A percentile compares a stretch with the other conserved stretches of the same genome.
Evolutionary conservation across 2,888 invertebrate genomes (phyloP).

Genomic region (Strigamia transsilvanica): DNA sequence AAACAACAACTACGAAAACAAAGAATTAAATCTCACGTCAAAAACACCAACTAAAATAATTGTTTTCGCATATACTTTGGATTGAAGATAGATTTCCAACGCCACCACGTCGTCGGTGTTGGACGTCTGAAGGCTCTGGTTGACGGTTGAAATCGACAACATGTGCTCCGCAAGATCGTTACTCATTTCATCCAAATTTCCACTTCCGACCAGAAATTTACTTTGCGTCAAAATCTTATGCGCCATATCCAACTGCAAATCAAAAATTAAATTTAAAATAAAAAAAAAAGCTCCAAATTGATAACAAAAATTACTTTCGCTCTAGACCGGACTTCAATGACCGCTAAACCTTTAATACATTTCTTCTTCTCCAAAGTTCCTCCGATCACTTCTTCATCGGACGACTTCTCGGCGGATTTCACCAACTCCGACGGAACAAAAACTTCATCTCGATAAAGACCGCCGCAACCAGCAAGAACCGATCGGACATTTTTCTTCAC

Average conservation of each 20-base stretch:
- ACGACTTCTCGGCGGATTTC: background rate
- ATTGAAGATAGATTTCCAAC: slow-evolving; percentile 61
- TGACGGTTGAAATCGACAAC: slow-evolving; percentile 61
- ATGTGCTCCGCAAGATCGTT: slow-evolving; percentile 60
- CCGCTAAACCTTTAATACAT: slow-evolving; percentile 61
- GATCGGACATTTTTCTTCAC: slow-evolving; percentile 60
- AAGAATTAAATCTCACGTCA: background rate
- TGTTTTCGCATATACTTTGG: slow-evolving; percentile 58
- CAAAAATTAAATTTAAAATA: background rate
- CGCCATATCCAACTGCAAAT: slow-evolving; percentile 61
- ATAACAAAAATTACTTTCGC: slow-evolving; percentile 56
- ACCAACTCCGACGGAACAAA: slow-evolving; percentile 60
- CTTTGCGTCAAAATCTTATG: slow-evolving; percentile 60
- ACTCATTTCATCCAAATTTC: slow-evolving; percentile 58
- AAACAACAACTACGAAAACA: slow-evolving; percentile 43
- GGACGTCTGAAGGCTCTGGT: slow-evolving; percentile 59
- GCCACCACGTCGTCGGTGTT: slow-evolving; percentile 61
- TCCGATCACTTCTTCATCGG: background rate
- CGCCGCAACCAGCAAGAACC: slow-evolving; percentile 61
- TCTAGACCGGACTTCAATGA: slow-evolving; percentile 60
- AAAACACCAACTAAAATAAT: background rate
- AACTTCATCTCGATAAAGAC: slow-evolving; percentile 61
- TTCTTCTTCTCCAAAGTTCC: slow-evolving; percentile 17
- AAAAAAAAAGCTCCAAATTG: background rate
- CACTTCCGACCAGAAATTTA: slow-evolving; percentile 59